Evolutionary conservation across 2,113 vertebrate species (phyloP).

Genomic region (Eurypyga helias): DNA sequence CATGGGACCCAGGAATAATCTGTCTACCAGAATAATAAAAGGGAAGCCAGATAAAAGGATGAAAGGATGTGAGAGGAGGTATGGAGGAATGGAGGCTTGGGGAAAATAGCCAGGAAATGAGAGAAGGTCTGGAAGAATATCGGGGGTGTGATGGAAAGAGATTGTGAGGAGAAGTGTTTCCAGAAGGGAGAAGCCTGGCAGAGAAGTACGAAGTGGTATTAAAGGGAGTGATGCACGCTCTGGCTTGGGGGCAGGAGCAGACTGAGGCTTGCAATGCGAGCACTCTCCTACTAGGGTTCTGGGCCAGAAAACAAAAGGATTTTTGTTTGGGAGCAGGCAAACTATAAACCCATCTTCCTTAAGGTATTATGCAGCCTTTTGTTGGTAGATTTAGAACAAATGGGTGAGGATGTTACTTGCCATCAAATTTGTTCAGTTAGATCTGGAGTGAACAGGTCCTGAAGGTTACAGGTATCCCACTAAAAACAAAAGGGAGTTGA

Average conservation of each 20-base stretch:
- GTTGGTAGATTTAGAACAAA: background rate
- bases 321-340: background rate
- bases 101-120: slow-evolving; percentile 48
- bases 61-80: background rate
- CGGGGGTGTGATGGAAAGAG: slow-evolving; percentile 40
- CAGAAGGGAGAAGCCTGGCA: slow-evolving; percentile 29
- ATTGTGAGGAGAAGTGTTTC: background rate
- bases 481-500: background rate
- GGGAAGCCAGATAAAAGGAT: slow-evolving; percentile 17
- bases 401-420: background rate
- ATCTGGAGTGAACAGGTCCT: background rate
- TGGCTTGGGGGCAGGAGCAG: background rate
- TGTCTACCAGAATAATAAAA: background rate
- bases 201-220: background rate
- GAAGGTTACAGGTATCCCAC: background rate
- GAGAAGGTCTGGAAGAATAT: slow-evolving; percentile 51
- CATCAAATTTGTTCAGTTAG: background rate
- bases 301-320: background rate
- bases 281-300: background rate
- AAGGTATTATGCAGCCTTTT: background rate
- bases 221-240: background rate
- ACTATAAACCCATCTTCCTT: background rate
- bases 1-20: background rate
- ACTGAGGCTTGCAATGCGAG: background rate
- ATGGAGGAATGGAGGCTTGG: background rate